Conservation (phyloP, 2,113 vertebrate genomes). For the Miniopterus natalensis region DNA sequence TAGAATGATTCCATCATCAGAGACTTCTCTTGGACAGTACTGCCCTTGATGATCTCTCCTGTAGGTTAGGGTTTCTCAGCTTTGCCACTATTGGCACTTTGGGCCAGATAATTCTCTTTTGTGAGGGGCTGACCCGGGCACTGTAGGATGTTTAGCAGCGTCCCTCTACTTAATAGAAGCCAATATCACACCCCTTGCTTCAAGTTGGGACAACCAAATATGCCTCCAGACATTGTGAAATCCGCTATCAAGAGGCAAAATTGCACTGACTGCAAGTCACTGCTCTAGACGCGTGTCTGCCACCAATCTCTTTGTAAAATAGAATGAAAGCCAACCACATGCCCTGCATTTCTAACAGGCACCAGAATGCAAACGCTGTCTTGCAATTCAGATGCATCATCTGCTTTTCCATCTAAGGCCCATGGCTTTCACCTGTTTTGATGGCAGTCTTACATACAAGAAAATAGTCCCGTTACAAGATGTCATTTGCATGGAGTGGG, state of each 20-base stretch:
- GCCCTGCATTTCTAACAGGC: background rate
- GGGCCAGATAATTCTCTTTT: background rate
- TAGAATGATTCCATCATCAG: background rate
- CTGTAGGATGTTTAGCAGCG: background rate
- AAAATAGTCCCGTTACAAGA: background rate
- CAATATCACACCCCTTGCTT: background rate
- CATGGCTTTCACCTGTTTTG: background rate
- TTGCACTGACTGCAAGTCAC: background rate
- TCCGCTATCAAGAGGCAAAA: background rate
- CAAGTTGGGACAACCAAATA: background rate
- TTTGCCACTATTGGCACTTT: background rate
- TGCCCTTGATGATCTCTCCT: background rate
- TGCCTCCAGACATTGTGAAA: background rate
- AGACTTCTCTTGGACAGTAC: background rate
- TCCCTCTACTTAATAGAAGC: background rate
- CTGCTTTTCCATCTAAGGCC: background rate
- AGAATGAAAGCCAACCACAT: background rate
- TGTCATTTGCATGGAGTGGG: background rate
- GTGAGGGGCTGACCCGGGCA: background rate
- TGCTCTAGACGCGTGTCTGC: background rate
- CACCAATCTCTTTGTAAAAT: background rate
- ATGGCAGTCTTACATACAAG: background rate
- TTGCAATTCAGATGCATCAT: background rate
- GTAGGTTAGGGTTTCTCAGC: background rate
- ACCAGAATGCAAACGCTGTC: background rate